These are phyloP conservation scores for Andrena minutula DNA, from an alignment of 2,888 invertebrate genomes.

Conservation along the genomic window DNA sequence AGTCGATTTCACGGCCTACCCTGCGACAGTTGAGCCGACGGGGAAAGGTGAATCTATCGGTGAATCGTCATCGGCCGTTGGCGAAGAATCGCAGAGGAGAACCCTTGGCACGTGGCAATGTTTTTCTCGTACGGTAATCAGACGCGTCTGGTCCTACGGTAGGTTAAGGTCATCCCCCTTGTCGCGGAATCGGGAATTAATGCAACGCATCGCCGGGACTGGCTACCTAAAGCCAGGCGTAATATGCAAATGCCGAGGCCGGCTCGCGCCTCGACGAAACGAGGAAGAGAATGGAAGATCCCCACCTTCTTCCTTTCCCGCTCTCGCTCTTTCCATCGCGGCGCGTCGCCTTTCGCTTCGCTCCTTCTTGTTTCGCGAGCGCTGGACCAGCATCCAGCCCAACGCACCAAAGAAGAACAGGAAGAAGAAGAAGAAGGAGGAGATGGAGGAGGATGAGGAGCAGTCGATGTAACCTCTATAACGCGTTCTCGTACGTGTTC, in stretches of 20 bases:
- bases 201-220: constrained; percentile 80
- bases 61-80: too few species aligned
- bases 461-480: constrained; percentile 46
- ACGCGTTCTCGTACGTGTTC: constrained; percentile 46
- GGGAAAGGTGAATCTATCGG: too few species aligned
- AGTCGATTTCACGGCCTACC: neutral
- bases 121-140: constrained; percentile 74
- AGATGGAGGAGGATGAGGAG: constrained; percentile 4
- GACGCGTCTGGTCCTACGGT: constrained; percentile 62
- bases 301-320: constrained; percentile 66
- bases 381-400: constrained; percentile 18
- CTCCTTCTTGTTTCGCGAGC: constrained; percentile 38
- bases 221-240: constrained; percentile 78
- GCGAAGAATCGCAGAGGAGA: too few species aligned
- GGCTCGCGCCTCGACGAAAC: constrained; percentile 77
- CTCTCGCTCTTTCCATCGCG: constrained; percentile 37
- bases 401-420: neutral
- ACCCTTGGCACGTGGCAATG: constrained; percentile 71
- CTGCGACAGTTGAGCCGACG: neutral
- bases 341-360: constrained; percentile 39
- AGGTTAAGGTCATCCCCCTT: constrained; percentile 78
- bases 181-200: constrained; percentile 80
- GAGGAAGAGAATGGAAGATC: constrained; percentile 72
- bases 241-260: constrained; percentile 82
- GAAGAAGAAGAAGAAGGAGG: constrained; percentile 13